phyloP scores from a whole-genome alignment of 2,888 invertebrate species.

The Drosophila anomelani region DNA sequence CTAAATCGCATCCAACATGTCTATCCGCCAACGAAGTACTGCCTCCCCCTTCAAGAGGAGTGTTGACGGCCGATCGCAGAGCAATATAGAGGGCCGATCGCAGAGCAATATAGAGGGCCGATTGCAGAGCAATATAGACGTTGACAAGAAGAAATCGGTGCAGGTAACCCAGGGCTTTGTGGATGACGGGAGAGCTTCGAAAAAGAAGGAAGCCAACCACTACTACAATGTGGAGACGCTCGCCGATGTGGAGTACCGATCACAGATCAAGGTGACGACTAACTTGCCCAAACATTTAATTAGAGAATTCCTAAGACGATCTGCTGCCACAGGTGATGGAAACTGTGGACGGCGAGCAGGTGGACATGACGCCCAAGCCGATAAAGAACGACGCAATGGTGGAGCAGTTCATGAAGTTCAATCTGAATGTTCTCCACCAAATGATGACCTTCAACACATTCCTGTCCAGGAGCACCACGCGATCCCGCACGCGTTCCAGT shows the following conservation, averaged over 20 bases:
- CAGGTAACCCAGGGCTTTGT: background rate
- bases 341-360: constrained; percentile 34
- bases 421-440: constrained; percentile 35
- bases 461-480: constrained; percentile 4
- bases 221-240: constrained; percentile 49
- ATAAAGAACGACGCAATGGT: constrained; percentile 26
- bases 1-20: constrained; percentile 3
- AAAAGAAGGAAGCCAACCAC: constrained; percentile 38
- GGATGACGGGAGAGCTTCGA: background rate
- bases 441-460: constrained; percentile 12
- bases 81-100: background rate
- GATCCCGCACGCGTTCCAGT: constrained; percentile 50
- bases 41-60: constrained; percentile 5
- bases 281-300: too few relatives aligned
- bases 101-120: background rate
- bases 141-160: constrained; percentile 57
- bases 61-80: background rate
- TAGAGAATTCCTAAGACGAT: accelerated
- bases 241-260: constrained; percentile 45
- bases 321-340: constrained; percentile 57
- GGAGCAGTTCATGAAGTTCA: constrained; percentile 56
- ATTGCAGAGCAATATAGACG: background rate
- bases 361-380: constrained; percentile 75
- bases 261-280: constrained; percentile 51
- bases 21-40: background rate